Conservation (phyloP, 1,140 invertebrate genomes). For the Magallana ariakensis region DNA sequence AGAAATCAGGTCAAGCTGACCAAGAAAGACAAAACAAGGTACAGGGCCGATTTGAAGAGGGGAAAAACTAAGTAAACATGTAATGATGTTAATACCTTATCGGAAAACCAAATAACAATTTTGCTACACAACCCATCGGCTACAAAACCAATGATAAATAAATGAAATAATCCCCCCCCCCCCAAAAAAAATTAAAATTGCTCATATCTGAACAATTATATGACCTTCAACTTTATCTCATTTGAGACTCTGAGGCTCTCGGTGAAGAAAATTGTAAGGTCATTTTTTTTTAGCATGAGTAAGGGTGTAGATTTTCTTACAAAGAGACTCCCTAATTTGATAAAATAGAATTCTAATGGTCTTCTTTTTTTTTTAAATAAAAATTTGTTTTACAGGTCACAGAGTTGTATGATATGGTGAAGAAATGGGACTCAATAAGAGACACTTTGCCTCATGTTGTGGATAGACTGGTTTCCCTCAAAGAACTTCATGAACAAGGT, state of each 20-base stretch:
- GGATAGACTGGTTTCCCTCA: conserved; percentile 89
- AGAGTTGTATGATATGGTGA: conserved; percentile 89
- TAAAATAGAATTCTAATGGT: too few relatives aligned
- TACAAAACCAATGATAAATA: too few relatives aligned
- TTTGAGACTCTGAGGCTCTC: too few relatives aligned
- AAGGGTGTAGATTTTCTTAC: neutral
- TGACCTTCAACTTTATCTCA: too few relatives aligned
- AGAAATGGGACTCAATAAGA: conserved; percentile 89
- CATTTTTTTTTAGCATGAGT: neutral
- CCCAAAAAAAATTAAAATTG: too few relatives aligned
- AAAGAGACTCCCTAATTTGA: too few relatives aligned
- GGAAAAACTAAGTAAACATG: neutral
- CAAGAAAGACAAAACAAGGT: conserved; percentile 88
- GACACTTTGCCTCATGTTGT: conserved; percentile 89
- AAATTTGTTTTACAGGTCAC: neutral
- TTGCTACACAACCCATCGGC: too few relatives aligned
- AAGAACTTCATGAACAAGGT: conserved; percentile 92
- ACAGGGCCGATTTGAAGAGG: neutral
- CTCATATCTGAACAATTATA: too few relatives aligned
- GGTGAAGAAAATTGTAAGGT: neutral
- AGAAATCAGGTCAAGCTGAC: conserved; percentile 83
- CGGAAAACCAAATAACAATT: too few relatives aligned
- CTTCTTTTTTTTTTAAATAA: too few relatives aligned
- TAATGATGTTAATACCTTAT: neutral
- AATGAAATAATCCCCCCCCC: too few relatives aligned